Evolutionary conservation across 2,113 vertebrate species (phyloP).

Genomic region (Galemys pyrenaicus): DNA sequence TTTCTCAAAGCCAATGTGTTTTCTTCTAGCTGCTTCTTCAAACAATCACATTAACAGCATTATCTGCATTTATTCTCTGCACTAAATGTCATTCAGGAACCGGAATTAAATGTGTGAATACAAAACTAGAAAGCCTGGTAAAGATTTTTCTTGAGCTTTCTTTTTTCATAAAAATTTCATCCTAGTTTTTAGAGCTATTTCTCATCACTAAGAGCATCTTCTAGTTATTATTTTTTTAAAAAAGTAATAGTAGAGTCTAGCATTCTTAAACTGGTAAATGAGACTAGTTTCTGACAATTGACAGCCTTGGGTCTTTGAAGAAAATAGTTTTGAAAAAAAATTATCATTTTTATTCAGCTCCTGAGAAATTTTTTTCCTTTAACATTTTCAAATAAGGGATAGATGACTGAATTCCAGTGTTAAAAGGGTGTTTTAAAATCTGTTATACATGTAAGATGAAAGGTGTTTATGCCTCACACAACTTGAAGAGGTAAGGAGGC

Average conservation of each 20-base stretch:
- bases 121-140: slow-evolving; percentile 5
- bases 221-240: slow-evolving; percentile 58
- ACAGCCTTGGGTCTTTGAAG: background rate
- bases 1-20: background rate
- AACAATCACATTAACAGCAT: background rate
- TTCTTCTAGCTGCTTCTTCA: background rate
- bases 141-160: background rate
- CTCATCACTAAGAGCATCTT: slow-evolving; percentile 41
- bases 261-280: slow-evolving; percentile 8
- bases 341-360: slow-evolving; percentile 15
- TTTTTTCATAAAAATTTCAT: slow-evolving; percentile 27
- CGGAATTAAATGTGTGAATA: background rate
- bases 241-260: slow-evolving; percentile 11
- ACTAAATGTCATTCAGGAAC: background rate
- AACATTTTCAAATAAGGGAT: slow-evolving; percentile 36
- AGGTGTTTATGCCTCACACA: background rate
- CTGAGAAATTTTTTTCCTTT: slow-evolving; percentile 12
- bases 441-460: background rate
- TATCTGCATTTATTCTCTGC: background rate
- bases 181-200: slow-evolving; percentile 37
- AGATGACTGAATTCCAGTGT: background rate
- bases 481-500: slow-evolving; percentile 2
- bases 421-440: slow-evolving; percentile 44
- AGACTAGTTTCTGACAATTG: background rate
- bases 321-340: slow-evolving; percentile 48